Conservation (phyloP, 1,140 invertebrate genomes). For the Sminthurides bifidus region DNA sequence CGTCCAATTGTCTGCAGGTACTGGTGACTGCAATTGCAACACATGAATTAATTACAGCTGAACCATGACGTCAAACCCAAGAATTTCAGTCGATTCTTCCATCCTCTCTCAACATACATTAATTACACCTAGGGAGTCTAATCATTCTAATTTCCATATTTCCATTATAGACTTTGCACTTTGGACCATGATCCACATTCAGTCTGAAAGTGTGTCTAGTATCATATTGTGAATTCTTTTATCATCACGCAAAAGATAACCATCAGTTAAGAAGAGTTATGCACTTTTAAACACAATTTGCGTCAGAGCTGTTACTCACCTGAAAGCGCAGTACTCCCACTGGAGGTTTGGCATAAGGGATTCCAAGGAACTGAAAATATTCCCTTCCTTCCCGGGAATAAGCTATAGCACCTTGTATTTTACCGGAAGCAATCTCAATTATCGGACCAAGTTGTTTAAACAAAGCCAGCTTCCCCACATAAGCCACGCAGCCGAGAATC, state of each 20-base stretch:
- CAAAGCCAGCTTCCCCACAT: not conserved
- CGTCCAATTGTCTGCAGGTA: not conserved
- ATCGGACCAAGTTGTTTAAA: not conserved
- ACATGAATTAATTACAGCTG: not conserved
- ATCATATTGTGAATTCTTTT: no score
- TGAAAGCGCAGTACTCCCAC: slow-evolving; percentile 45
- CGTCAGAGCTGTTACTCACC: not conserved
- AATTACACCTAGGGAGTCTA: not conserved
- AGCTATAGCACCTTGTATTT: slow-evolving; percentile 1
- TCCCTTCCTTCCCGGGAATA: slow-evolving; percentile 28
- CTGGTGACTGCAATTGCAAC: not conserved
- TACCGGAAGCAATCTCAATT: slow-evolving; percentile 1
- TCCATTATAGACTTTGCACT: not conserved
- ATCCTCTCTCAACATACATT: not conserved
- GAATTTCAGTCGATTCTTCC: not conserved
- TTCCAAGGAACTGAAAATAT: slow-evolving; percentile 44
- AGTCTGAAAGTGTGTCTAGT: no score
- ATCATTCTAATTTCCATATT: not conserved
- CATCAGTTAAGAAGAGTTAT: not conserved
- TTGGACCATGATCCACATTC: not conserved
- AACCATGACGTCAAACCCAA: not conserved
- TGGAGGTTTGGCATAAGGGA: slow-evolving; percentile 50
- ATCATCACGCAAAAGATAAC: not conserved
- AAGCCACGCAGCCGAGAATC: not conserved
- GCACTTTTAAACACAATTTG: not conserved